These are phyloP conservation scores for Gasteruption jaculator DNA, from an alignment of 2,888 invertebrate genomes.

Conservation along the genomic window DNA sequence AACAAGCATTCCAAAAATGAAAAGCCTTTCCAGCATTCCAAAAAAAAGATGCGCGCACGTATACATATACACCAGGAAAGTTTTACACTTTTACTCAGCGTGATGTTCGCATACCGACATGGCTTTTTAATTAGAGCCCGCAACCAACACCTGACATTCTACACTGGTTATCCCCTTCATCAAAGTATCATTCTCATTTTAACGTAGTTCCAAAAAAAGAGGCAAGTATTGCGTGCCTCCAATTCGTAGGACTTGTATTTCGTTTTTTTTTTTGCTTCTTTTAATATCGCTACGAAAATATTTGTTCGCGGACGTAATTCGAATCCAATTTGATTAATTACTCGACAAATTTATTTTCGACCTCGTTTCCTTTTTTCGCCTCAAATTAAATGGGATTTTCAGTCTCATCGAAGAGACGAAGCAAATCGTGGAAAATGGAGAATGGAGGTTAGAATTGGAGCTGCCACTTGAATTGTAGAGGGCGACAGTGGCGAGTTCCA, in stretches of 20 bases:
- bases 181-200: slow-evolving; percentile 50
- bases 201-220: slow-evolving; percentile 38
- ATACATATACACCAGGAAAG: background rate
- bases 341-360: slow-evolving; percentile 23
- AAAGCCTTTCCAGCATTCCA: slow-evolving; percentile 48
- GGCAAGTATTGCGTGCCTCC: slow-evolving; percentile 32
- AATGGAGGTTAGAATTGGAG: no score
- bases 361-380: slow-evolving; percentile 1
- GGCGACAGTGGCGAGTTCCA: no score
- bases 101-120: slow-evolving; percentile 42
- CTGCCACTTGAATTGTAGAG: no score
- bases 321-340: no score
- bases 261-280: no score
- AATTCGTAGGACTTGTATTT: no score
- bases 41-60: slow-evolving; percentile 27
- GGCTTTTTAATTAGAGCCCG: slow-evolving; percentile 52
- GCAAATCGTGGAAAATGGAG: no score
- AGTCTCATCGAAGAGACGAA: no score
- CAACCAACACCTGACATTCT: slow-evolving; percentile 48
- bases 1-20: slow-evolving; percentile 39
- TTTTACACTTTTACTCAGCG: no score
- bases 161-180: slow-evolving; percentile 46
- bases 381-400: slow-evolving; percentile 1
- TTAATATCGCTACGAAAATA: no score
- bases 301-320: no score